These are phyloP conservation scores for Leptinotarsa defecta DNA, from an alignment of 1,140 invertebrate species.

Conservation along the genomic window DNA sequence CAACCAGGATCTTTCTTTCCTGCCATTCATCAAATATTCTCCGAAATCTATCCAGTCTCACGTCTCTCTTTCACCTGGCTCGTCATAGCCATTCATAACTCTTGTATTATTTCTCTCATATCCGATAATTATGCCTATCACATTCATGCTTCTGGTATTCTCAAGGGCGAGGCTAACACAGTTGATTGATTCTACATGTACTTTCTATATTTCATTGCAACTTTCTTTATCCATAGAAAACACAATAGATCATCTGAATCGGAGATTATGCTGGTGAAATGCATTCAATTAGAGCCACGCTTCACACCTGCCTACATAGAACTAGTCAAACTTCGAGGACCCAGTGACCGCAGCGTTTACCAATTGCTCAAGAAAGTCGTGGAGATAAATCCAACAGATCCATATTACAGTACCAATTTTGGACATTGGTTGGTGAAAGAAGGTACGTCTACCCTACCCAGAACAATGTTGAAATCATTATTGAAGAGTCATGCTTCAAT, in stretches of 20 bases:
- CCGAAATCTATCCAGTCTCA: too few relatives aligned
- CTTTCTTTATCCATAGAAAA: conserved; percentile 58
- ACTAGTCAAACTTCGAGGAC: conserved; percentile 63
- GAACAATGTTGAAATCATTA: too few relatives aligned
- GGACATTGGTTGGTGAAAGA: conserved; percentile 69
- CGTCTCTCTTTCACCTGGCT: too few relatives aligned
- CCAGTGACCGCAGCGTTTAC: conserved; percentile 61
- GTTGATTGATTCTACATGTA: background rate
- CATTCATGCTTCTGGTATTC: too few relatives aligned
- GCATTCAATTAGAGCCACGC: conserved; percentile 66
- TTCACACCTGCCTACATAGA: conserved; percentile 73
- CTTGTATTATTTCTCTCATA: too few relatives aligned
- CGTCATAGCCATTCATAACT: too few relatives aligned
- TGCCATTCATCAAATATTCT: too few relatives aligned
- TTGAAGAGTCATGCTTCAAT: too few relatives aligned
- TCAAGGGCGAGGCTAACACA: too few relatives aligned
- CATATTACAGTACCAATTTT: conserved; percentile 70
- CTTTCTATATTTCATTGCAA: background rate
- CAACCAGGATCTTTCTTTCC: too few relatives aligned
- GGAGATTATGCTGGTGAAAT: conserved; percentile 69
- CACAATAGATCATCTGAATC: conserved; percentile 70
- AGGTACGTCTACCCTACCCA: conserved; percentile 56
- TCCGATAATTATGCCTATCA: too few relatives aligned
- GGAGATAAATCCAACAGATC: conserved; percentile 66
- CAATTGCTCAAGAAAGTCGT: conserved; percentile 63